Conservation (phyloP, 1,140 invertebrate genomes). For the Hormaphis cornu region DNA sequence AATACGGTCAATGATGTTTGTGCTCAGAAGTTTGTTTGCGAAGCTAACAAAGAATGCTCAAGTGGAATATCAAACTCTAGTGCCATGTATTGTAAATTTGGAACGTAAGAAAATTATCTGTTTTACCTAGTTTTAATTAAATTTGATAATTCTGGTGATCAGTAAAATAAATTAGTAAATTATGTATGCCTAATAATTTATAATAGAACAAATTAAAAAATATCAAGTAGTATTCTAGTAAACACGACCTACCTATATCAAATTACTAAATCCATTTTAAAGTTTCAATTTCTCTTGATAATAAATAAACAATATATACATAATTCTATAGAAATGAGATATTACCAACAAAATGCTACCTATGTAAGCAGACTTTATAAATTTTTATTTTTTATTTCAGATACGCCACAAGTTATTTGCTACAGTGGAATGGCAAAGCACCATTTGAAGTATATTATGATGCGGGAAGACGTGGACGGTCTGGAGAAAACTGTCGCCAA, state of each 20-base stretch:
- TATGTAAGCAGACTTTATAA: too few species aligned
- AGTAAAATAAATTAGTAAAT: too few species aligned
- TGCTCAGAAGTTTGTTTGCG: conserved; percentile 72
- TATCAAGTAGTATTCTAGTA: too few species aligned
- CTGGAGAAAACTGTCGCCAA: conserved; percentile 70
- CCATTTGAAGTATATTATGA: conserved; percentile 72
- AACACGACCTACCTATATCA: too few species aligned
- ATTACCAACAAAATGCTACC: too few species aligned
- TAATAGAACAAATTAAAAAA: too few species aligned
- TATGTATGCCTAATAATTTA: too few species aligned
- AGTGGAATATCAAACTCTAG: conserved; percentile 65
- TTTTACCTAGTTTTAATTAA: neutral
- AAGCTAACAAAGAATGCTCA: conserved; percentile 79
- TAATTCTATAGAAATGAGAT: too few species aligned
- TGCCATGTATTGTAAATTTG: conserved; percentile 80
- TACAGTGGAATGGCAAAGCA: conserved; percentile 62
- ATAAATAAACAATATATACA: too few species aligned
- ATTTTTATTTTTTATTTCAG: conserved; percentile 47
- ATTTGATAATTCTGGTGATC: neutral
- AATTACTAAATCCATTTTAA: too few species aligned
- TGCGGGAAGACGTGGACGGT: conserved; percentile 62
- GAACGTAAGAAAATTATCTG: conserved; percentile 63
- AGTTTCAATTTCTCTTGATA: too few species aligned
- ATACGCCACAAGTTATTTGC: conserved; percentile 71
- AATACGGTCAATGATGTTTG: conserved; percentile 68